phyloP scores from a whole-genome alignment of 2,888 invertebrate genomes.

The Drosophila kuntzei region DNA sequence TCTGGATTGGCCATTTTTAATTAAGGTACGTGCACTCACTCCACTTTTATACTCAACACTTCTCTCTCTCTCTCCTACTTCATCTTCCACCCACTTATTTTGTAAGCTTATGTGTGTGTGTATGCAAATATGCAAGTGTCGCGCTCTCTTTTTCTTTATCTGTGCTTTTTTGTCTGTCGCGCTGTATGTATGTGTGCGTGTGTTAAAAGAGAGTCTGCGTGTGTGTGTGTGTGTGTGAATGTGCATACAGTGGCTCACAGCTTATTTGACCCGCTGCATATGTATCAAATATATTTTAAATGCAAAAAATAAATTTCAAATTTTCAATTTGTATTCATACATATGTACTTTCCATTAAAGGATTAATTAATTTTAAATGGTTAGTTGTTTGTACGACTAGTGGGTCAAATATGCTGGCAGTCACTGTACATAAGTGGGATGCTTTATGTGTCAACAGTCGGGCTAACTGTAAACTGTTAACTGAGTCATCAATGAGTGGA shows the following conservation, averaged over 20 bases:
- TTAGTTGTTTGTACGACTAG: no score
- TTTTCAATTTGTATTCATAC: no score
- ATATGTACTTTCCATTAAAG: no score
- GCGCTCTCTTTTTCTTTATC: constrained; percentile 12
- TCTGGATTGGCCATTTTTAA: constrained; percentile 85
- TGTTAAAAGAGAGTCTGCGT: neutral
- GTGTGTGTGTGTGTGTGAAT: neutral
- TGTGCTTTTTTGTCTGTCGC: constrained; percentile 1
- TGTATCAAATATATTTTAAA: no score
- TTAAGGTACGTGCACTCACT: constrained; percentile 74
- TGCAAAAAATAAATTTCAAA: no score
- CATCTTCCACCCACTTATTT: neutral
- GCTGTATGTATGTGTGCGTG: neutral
- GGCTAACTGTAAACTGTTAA: constrained; percentile 51
- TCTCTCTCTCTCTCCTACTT: neutral
- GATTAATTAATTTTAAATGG: no score
- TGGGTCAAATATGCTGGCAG: no score
- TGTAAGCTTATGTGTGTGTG: constrained; percentile 26
- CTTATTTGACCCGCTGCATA: no score
- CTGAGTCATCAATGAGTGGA: constrained; percentile 48
- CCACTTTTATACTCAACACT: neutral
- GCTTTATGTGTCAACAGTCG: constrained; percentile 61
- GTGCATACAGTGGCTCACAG: constrained; percentile 1
- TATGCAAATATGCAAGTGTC: constrained; percentile 25
- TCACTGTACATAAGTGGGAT: constrained; percentile 19